phyloP scores from a whole-genome alignment of 64 coral and sea anemone species.

The Platygyra sinensis region DNA sequence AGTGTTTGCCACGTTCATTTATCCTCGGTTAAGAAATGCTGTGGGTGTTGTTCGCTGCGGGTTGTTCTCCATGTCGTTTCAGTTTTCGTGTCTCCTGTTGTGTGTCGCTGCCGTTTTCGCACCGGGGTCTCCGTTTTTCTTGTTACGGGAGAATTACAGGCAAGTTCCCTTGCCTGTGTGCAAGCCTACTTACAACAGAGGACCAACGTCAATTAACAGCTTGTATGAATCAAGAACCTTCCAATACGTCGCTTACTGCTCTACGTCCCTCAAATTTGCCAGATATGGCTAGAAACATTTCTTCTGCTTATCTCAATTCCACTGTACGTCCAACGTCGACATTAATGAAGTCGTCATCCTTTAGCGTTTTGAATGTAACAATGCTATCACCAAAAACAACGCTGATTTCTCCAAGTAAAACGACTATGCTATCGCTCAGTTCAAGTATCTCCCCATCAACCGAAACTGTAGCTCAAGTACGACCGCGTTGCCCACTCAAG shows the following conservation, averaged over 20 bases:
- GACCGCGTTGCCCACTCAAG: neutral
- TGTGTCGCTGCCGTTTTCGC: conserved; percentile 83
- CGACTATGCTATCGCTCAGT: neutral
- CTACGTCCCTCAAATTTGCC: conserved; percentile 1
- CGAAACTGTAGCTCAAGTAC: conserved; percentile 29
- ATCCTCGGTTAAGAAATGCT: conserved; percentile 63
- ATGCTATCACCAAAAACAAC: neutral
- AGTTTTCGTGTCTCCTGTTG: conserved; percentile 82
- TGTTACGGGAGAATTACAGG: conserved; percentile 57
- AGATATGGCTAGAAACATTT: neutral
- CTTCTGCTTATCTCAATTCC: neutral
- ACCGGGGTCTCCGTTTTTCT: conserved; percentile 85
- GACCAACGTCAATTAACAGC: neutral
- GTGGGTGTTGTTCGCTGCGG: conserved; percentile 88
- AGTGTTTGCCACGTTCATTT: conserved; percentile 83
- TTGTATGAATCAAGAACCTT: neutral
- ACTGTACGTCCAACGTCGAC: neutral
- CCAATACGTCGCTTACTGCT: neutral
- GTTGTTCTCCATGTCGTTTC: conserved; percentile 80
- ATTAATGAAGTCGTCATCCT: neutral
- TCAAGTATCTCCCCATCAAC: neutral
- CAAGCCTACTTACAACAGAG: neutral
- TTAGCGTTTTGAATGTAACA: neutral
- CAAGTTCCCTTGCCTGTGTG: conserved; percentile 26
- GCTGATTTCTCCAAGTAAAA: neutral